Percentiles rank a stretch among this genome's conserved stretches.
phyloP scores from a whole-genome alignment of 2,888 invertebrate species.

The Notodromas monacha region DNA sequence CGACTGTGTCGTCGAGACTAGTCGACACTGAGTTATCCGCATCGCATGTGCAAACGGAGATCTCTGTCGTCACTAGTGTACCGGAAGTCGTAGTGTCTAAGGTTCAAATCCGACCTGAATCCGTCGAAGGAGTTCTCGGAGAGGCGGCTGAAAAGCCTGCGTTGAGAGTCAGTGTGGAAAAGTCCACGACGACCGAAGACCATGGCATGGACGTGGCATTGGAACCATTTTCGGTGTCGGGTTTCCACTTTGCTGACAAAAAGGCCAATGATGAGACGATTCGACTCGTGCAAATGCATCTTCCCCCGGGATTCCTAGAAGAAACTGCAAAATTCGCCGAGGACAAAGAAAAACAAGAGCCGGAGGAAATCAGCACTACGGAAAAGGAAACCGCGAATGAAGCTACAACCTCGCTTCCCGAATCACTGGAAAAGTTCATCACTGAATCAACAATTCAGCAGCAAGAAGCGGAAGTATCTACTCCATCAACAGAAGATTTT shows the following conservation, averaged over 20 bases:
- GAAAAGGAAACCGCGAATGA: neutral
- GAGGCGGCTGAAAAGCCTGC: too few relatives aligned
- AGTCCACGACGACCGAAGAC: slow-evolving; percentile 1
- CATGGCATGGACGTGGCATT: slow-evolving; percentile 7
- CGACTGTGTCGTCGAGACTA: too few relatives aligned
- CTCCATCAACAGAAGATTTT: too few relatives aligned
- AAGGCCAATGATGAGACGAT: neutral
- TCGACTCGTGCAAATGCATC: neutral
- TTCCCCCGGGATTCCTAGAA: slow-evolving; percentile 5
- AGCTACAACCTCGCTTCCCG: too few relatives aligned
- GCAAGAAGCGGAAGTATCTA: too few relatives aligned
- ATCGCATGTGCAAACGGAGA: slow-evolving; percentile 5
- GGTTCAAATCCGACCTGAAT: neutral
- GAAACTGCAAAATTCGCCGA: too few relatives aligned
- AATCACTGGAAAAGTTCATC: too few relatives aligned
- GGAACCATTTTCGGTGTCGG: neutral
- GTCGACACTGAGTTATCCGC: too few relatives aligned
- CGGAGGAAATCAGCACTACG: neutral
- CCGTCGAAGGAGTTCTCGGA: neutral
- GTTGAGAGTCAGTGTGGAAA: too few relatives aligned
- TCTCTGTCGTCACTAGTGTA: slow-evolving; percentile 7
- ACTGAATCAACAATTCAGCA: too few relatives aligned
- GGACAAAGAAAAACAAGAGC: too few relatives aligned
- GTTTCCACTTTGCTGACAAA: too few relatives aligned
- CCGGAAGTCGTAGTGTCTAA: neutral